A percentile compares a stretch with the other conserved stretches of the same genome.
Conservation (phyloP, 1,140 invertebrate genomes). For the Drosophila oshimai region DNA sequence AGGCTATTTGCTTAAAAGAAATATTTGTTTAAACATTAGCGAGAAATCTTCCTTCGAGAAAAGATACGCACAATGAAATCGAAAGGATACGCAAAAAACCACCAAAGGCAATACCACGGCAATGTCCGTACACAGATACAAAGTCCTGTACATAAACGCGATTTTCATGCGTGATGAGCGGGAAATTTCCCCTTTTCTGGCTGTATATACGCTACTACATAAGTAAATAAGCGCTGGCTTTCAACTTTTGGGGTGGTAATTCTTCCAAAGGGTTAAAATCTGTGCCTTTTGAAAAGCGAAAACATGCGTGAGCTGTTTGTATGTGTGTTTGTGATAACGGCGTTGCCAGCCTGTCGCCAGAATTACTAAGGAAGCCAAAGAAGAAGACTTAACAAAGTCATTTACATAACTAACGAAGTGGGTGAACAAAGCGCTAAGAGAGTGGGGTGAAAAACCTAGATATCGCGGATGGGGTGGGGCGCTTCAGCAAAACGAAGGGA, state of each 20-base stretch:
- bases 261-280: slow-evolving; percentile 74
- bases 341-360: slow-evolving; percentile 67
- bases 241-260: slow-evolving; percentile 45
- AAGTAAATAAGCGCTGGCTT: slow-evolving; percentile 26
- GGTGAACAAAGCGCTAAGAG: slow-evolving; percentile 49
- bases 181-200: slow-evolving; percentile 67
- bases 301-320: slow-evolving; percentile 58
- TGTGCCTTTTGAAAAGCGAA: slow-evolving; percentile 41
- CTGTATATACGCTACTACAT: slow-evolving; percentile 40
- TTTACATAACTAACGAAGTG: slow-evolving; percentile 79
- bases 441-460: not conserved
- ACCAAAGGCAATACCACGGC: not conserved
- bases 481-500: not conserved
- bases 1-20: not conserved
- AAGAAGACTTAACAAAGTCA: slow-evolving; percentile 70
- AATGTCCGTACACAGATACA: slow-evolving; percentile 7
- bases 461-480: not conserved
- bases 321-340: slow-evolving; percentile 31
- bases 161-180: slow-evolving; percentile 71
- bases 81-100: slow-evolving; percentile 31
- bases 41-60: slow-evolving; percentile 27
- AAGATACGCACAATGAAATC: not conserved
- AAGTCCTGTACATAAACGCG: slow-evolving; percentile 29
- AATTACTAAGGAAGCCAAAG: slow-evolving; percentile 47
- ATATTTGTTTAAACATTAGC: slow-evolving; percentile 56